Percentiles rank a stretch among this genome's conserved stretches.
Evolutionary conservation across 2,888 invertebrate species (phyloP).

Genomic region (Chromoteleia sp.): DNA sequence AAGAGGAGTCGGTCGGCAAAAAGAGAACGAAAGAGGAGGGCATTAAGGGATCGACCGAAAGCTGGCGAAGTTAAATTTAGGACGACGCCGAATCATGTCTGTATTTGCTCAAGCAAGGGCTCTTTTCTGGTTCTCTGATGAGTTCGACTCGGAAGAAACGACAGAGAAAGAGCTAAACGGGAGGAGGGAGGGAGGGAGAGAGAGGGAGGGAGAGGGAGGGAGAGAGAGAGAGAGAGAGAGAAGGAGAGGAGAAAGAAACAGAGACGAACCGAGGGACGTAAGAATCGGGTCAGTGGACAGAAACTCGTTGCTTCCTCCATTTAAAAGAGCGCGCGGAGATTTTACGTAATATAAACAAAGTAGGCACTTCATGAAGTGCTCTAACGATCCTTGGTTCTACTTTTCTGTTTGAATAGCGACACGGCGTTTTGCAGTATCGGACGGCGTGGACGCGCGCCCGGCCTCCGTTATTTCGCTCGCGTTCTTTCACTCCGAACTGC

Average conservation of each 20-base stretch:
- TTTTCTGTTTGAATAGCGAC: constrained; percentile 61
- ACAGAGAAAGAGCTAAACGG: constrained; percentile 1
- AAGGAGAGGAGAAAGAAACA: neutral
- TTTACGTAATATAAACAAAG: constrained; percentile 65
- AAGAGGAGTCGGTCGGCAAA: constrained; percentile 15
- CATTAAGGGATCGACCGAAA: constrained; percentile 48
- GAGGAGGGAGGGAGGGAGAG: neutral
- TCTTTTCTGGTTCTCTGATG: constrained; percentile 53
- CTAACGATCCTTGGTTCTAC: constrained; percentile 56
- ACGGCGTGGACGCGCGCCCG: constrained; percentile 10
- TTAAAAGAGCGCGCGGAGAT: constrained; percentile 49
- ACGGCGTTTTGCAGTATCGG: constrained; percentile 36
- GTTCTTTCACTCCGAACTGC: constrained; percentile 31
- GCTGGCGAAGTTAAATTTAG: constrained; percentile 65
- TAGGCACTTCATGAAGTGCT: constrained; percentile 57
- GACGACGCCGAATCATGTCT: constrained; percentile 66
- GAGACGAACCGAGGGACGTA: constrained; percentile 12
- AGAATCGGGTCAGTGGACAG: constrained; percentile 60
- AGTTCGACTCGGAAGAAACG: constrained; percentile 4
- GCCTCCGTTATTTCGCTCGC: constrained; percentile 28
- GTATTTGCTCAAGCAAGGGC: constrained; percentile 68
- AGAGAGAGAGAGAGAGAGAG: neutral
- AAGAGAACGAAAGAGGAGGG: constrained; percentile 32
- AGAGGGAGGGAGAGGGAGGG: neutral
- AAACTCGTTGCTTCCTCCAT: constrained; percentile 47